These are phyloP conservation scores for Coregonus suidteri DNA, from an alignment of 2,797 vertebrate species.

Conservation along the genomic window DNA sequence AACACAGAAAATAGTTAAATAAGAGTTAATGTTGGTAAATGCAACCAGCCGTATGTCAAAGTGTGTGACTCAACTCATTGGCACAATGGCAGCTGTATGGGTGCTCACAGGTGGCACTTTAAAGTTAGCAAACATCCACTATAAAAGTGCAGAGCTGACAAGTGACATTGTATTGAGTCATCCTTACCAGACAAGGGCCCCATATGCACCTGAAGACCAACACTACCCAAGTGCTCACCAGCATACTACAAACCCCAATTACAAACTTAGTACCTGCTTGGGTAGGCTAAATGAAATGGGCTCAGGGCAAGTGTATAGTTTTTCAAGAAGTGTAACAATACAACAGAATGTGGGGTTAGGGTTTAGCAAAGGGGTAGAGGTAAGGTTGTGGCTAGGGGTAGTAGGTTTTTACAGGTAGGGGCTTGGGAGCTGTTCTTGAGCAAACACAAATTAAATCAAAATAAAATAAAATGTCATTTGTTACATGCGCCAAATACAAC, in stretches of 20 bases:
- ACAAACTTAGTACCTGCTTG: too few species aligned
- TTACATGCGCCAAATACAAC: too few species aligned
- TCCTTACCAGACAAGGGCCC: conserved; percentile 49
- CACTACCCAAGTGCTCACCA: too few species aligned
- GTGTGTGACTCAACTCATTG: conserved; percentile 57
- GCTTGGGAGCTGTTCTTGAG: conserved; percentile 37
- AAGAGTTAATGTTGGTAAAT: conserved; percentile 26
- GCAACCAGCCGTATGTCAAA: conserved; percentile 22
- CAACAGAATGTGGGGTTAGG: background rate
- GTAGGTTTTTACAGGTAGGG: background rate
- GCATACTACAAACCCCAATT: too few species aligned
- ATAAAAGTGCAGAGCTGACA: conserved; percentile 53
- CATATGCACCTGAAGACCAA: conserved; percentile 56
- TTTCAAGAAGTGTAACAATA: background rate
- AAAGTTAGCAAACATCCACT: conserved; percentile 66
- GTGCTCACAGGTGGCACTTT: conserved; percentile 66
- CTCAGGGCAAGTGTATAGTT: background rate
- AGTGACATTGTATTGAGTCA: conserved; percentile 69
- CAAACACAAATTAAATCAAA: conserved; percentile 1
- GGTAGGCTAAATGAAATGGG: background rate
- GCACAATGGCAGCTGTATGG: conserved; percentile 68
- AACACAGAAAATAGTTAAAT: conserved; percentile 30
- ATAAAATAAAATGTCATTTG: too few species aligned
- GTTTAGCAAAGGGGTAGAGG: background rate
- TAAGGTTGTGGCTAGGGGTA: conserved; percentile 6